Evolutionary conservation across 2,888 invertebrate genomes (phyloP).

Genomic region (Cordilura impudica): DNA sequence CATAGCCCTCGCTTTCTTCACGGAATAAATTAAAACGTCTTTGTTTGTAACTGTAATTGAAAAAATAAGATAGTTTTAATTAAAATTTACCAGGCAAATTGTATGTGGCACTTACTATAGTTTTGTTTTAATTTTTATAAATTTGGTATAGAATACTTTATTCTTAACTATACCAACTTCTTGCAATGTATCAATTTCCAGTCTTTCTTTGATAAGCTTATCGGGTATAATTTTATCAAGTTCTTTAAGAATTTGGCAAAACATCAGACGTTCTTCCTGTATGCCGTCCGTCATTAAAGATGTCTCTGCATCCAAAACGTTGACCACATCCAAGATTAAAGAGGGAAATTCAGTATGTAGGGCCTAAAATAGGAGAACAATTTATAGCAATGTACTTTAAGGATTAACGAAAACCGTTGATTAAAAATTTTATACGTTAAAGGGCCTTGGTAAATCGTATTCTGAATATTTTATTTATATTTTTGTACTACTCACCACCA

Average conservation of each 20-base stretch:
- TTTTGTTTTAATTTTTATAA: conserved; percentile 98
- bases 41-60: conserved; percentile 93
- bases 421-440: too few species aligned
- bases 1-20: conserved; percentile 99
- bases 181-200: conserved; percentile 95
- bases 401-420: too few species aligned
- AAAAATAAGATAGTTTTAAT: not conserved
- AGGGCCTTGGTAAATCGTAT: too few species aligned
- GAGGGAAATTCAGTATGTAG: conserved; percentile 89
- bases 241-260: conserved; percentile 88
- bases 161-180: conserved; percentile 94
- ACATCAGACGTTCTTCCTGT: conserved; percentile 86
- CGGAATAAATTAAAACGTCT: conserved; percentile 98
- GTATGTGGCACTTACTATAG: conserved; percentile 89
- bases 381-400: too few species aligned
- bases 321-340: conserved; percentile 89
- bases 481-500: conserved; percentile 82
- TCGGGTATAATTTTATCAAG: conserved; percentile 91
- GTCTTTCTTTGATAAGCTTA: conserved; percentile 91
- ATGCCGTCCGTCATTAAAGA: conserved; percentile 80
- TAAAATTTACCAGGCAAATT: not conserved
- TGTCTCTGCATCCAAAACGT: conserved; percentile 91
- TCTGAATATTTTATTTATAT: not conserved
- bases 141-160: conserved; percentile 93
- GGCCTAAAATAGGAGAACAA: conserved; percentile 80